These are phyloP conservation scores for Aphidius gifuensis DNA, from an alignment of 1,140 invertebrate species.

Conservation along the genomic window DNA sequence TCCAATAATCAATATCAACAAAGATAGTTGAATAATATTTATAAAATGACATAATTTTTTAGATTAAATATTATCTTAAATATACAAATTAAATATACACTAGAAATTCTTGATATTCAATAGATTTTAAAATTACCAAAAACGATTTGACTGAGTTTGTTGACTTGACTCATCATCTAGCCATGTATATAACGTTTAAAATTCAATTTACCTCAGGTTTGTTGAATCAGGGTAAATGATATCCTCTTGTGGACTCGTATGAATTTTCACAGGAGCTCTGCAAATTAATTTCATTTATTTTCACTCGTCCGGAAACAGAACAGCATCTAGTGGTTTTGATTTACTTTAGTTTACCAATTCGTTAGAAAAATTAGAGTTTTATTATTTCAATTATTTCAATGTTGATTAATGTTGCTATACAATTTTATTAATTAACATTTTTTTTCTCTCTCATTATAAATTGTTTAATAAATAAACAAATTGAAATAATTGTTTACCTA, in stretches of 20 bases:
- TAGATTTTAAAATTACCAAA: slow-evolving; percentile 5
- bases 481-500: no score
- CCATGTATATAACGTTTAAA: slow-evolving; percentile 10
- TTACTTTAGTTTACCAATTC: not conserved
- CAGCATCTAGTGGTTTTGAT: not conserved
- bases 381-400: not conserved
- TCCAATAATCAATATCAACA: no score
- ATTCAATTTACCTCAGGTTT: slow-evolving; percentile 21
- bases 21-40: no score
- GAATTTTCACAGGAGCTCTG: slow-evolving; percentile 1
- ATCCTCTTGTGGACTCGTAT: slow-evolving; percentile 9
- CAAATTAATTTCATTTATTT: slow-evolving; percentile 23
- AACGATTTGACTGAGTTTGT: slow-evolving; percentile 22
- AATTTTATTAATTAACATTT: no score
- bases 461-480: no score
- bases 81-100: no score
- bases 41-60: no score
- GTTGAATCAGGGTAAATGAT: slow-evolving; percentile 21
- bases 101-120: no score
- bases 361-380: no score
- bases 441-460: no score
- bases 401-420: no score
- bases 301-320: slow-evolving; percentile 1
- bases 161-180: slow-evolving; percentile 22
- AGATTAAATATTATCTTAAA: no score